Evolutionary conservation across 2,113 vertebrate genomes (phyloP).

Genomic region (Heterotis niloticus): DNA sequence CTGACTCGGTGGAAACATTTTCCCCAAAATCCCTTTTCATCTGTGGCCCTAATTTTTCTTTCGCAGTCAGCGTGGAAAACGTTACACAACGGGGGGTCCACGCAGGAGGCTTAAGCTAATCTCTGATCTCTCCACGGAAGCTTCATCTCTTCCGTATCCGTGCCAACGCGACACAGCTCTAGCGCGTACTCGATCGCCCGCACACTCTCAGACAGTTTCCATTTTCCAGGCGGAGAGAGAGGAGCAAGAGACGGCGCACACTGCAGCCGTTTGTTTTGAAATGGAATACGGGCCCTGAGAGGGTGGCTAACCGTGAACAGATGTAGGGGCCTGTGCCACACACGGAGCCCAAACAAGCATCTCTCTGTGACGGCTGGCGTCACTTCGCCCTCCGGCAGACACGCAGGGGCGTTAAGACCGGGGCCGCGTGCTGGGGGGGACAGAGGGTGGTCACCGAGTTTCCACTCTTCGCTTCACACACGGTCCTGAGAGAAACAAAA

Average conservation of each 20-base stretch:
- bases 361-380: slow-evolving; percentile 64
- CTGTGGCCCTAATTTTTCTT: too few species aligned
- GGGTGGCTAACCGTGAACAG: slow-evolving; percentile 57
- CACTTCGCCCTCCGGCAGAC: slow-evolving; percentile 56
- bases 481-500: slow-evolving; percentile 46
- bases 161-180: background rate
- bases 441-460: slow-evolving; percentile 27
- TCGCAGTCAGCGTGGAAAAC: too few species aligned
- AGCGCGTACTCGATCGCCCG: background rate
- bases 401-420: slow-evolving; percentile 60
- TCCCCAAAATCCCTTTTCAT: too few species aligned
- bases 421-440: slow-evolving; percentile 6
- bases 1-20: background rate
- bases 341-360: slow-evolving; percentile 60
- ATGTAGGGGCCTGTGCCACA: slow-evolving; percentile 60
- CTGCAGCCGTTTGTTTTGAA: slow-evolving; percentile 50
- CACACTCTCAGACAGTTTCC: slow-evolving; percentile 17
- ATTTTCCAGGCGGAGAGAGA: slow-evolving; percentile 16
- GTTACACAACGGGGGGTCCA: background rate
- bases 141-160: slow-evolving; percentile 13
- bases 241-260: slow-evolving; percentile 32
- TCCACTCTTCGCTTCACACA: slow-evolving; percentile 40
- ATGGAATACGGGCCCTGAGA: slow-evolving; percentile 34
- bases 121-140: background rate
- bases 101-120: background rate